Conservation (phyloP, 2,797 vertebrate genomes). For the Hephaestus fuliginosus region DNA sequence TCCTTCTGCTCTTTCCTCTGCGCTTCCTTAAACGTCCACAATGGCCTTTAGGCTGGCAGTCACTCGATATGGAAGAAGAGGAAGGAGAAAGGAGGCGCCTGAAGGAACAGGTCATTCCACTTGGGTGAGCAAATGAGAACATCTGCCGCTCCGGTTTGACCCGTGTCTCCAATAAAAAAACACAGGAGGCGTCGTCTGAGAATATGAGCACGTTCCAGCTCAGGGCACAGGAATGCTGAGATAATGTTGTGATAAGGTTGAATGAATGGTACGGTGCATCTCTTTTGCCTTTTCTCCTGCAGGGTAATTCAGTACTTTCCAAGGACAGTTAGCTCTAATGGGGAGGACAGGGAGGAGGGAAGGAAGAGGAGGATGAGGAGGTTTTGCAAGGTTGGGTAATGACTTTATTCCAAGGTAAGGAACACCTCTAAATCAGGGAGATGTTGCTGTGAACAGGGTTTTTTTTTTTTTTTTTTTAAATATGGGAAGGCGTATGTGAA, state of each 20-base stretch:
- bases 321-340: conserved; percentile 50
- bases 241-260: conserved; percentile 82
- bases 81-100: conserved; percentile 68
- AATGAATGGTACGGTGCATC: conserved; percentile 69
- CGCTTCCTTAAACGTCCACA: conserved; percentile 71
- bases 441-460: conserved; percentile 4
- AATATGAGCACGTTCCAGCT: conserved; percentile 83
- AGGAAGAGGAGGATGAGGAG: conserved; percentile 13
- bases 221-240: conserved; percentile 84
- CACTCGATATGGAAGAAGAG: conserved; percentile 75
- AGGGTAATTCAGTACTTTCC: conserved; percentile 62
- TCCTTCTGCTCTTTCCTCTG: conserved; percentile 54
- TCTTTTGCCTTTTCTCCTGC: conserved; percentile 44
- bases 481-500: background rate
- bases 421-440: conserved; percentile 25
- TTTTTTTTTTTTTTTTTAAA: conserved; percentile 10
- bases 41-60: conserved; percentile 62
- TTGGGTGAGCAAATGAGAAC: conserved; percentile 80
- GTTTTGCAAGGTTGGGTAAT: conserved; percentile 33
- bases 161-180: conserved; percentile 72
- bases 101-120: conserved; percentile 82
- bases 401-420: conserved; percentile 27
- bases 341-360: conserved; percentile 11
- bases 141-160: conserved; percentile 78
- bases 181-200: conserved; percentile 70